Base-by-base conservation (phyloP, 2,113 vertebrate species). In the Hippocampus comes region DNA sequence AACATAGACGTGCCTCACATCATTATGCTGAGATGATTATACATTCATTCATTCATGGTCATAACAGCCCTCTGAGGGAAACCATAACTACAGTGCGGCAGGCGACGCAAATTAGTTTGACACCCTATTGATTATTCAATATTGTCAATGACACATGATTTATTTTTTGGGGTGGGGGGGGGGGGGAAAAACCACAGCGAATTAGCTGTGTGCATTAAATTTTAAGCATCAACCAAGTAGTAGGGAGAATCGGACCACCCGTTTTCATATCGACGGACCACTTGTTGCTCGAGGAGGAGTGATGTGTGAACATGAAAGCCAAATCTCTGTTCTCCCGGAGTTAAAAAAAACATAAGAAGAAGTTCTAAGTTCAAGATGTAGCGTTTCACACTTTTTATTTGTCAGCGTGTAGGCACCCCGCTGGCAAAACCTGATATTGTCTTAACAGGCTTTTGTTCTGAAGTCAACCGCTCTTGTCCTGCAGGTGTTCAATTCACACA, bases 401-500 rank as follows among this genome's bases (percentile, higher is more conserved):
- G 60, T 80, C 72, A 48, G 75, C 67, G 48, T 57, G 48, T 67
- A 61, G 63, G 76, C 76, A 68, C 70, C 64, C 66, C 77, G 71
- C 80, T 74, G 77, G 71, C 64, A 34, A 51, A 68, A 71, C 25
- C 55, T 55, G 69, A 65, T 78, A 68, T 65, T 41, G 77, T 82
- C 79, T 80, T 71, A 65, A 51, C 74, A 73, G 79, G 65, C 76
- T 79, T 74, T 51, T 77, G 72, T 87, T 87, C 81, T 84, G 69
- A 23, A 56, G 53, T 56, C 81, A 83, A 80, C 81, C 80, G 78
- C 81, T 84, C 79, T 84, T 84, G 77, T 83, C 78, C 68, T 76
- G 82, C 66, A 72, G 73, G 83, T 82, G 86, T 87, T 83, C 79
- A 76, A 78, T 84, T 84, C 81, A 81, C 79, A 89, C 79, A 73